Base-by-base conservation (phyloP, 1,140 invertebrate species). In the Magallana ariakensis region DNA sequence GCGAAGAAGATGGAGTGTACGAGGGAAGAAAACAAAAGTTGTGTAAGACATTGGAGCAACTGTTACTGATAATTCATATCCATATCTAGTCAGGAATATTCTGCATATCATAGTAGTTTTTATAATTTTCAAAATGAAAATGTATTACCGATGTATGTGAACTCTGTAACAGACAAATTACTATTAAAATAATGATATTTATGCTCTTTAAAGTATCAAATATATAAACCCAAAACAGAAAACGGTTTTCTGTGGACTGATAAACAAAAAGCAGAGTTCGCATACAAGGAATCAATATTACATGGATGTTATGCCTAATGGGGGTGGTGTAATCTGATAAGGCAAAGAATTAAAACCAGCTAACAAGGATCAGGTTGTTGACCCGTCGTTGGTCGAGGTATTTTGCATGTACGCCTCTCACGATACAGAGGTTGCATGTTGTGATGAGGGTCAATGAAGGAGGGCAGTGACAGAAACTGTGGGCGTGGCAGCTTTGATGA, bases 11-110 rank as follows among this genome's bases (percentile, higher is more conserved):
- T 75, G 66, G 66, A 75, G 66, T 75, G 66, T 75, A 26, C 66
- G 66, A 13, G 66, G 66, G 33, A 75, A 13, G 66, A 75, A 75
- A 75, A 75, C 9, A 26, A 75, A 75, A 75, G 66, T 75, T 75
- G 66, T 75, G 66, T 75, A 75, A 75, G 66, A 75, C 66, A 8
- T 26, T 11, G 1, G 9, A 75, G 66, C 13, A 19, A 75, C 9
- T 46, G 22, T 26, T 26, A 75, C 7, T 75, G 33, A 75, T 22
- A 26, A 19, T 19, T n/a, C n/a, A 19, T 26, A 19, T 19, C 9
- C n/a, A 19, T 70, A 75, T 75, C 22, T 75, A 75, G 66, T 75
- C 66, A 33, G 66, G 66, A 75, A 22, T 75, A 75, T 75, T 75
- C 10, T 26, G 22, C 22, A 26, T 75, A 75, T 75, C 7, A 75